Evolutionary conservation across 2,888 invertebrate species (phyloP), one percentile per base, ranked within the genome.

Genomic region (Girardia tigrina): DNA sequence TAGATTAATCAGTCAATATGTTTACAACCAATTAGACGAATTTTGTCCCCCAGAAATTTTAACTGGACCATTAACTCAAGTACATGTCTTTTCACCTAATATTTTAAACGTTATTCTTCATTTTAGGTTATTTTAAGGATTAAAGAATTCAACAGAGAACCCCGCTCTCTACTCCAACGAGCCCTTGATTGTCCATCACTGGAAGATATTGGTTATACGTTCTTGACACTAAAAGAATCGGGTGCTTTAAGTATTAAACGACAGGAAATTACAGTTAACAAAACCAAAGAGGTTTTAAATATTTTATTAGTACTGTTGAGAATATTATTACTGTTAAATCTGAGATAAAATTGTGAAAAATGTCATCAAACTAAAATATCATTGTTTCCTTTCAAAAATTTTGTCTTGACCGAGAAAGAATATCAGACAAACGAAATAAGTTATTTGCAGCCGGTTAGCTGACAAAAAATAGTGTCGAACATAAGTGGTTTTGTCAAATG

Each of bases 171-270:
- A 28, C 85, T 95, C 0, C 91, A 90, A 0, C 84, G 91, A 29
- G 91, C 93, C 0, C 86, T 95, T 83, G 89, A 91, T 80, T 92
- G 93, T 20, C 95, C 95, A 0, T 89, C 91, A 82, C 86, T 92
- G 42, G 87, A 87, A 26, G 90, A 91, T 81, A 90, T 95, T 79
- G 88, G 89, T 77, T 87, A 88, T 75, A 91, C 93, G 0, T 87
- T 94, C 78, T 87, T 91, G n/a, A 86, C 88, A 56, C 86, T 95
- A 1, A 94, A 94, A 86, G 91, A 90, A 87, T 89, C 89, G 16
- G 70, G 76, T 2, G 77, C 77, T 27, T 71, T 77, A 71, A 23
- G 29, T 23, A 56, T 42, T 16, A 74, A 8, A 29, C 14, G 71
- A 28, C 23, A 71, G n/a, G 56, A 56, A n/a, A 56, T 56, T 56